phyloP scores from a whole-genome alignment of 2,797 vertebrate genomes.

The Cercopithecus mitis region DNA sequence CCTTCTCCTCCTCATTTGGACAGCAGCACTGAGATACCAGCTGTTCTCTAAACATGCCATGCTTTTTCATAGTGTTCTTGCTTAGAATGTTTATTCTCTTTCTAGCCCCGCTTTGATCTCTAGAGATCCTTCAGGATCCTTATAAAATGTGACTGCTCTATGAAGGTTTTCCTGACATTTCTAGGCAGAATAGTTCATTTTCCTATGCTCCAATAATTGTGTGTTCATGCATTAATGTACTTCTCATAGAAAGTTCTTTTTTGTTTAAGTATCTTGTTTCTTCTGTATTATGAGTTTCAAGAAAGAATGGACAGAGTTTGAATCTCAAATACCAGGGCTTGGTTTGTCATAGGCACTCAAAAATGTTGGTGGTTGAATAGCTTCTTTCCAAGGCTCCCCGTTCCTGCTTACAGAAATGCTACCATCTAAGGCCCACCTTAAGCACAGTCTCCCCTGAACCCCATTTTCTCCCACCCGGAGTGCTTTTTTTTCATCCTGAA shows the following conservation, averaged over 20 bases:
- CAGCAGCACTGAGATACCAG: not conserved
- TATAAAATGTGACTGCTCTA: not conserved
- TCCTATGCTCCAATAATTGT: not conserved
- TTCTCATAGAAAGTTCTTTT: not conserved
- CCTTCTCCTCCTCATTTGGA: not conserved
- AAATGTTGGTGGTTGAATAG: not conserved
- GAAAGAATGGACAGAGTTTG: not conserved
- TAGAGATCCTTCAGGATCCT: not conserved
- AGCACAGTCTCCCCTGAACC: not conserved
- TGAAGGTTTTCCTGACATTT: not conserved
- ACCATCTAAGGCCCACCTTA: not conserved
- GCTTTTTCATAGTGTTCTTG: not conserved
- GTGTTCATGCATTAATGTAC: not conserved
- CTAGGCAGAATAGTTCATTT: not conserved
- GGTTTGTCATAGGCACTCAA: not conserved
- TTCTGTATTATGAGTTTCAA: not conserved
- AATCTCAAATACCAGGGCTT: not conserved
- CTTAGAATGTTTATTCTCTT: not conserved
- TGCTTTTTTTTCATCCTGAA: not conserved
- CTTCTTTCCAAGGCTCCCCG: not conserved
- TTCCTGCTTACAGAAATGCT: not conserved
- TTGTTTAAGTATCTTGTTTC: not conserved
- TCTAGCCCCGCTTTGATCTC: not conserved
- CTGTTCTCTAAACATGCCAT: too few relatives aligned
- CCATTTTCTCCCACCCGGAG: not conserved